Conservation (phyloP, 2,113 vertebrate genomes). For the Bubo blakistoni region DNA sequence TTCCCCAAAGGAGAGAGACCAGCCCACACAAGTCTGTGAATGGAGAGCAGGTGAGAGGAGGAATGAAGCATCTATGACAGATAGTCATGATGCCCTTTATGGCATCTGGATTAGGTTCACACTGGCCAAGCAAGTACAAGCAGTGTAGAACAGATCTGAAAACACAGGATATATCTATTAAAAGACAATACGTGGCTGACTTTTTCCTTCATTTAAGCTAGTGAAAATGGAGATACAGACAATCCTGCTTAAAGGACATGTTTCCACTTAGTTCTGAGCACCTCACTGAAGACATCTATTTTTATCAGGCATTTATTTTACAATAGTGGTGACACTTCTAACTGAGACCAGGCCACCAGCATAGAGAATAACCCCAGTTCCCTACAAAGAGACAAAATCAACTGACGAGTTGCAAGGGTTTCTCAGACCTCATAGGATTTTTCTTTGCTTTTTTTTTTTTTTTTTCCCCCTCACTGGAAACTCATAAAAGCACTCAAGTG, state of each 20-base stretch:
- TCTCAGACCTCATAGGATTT: neutral
- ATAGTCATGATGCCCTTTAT: neutral
- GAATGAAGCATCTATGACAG: neutral
- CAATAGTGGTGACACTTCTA: neutral
- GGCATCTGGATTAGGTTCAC: neutral
- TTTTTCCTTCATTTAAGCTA: neutral
- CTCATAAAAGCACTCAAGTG: neutral
- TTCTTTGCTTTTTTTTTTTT: neutral
- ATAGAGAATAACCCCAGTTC: neutral
- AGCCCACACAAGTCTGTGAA: neutral
- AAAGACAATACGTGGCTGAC: neutral
- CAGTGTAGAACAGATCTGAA: neutral
- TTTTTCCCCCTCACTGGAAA: neutral
- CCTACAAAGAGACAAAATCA: neutral
- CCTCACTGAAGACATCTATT: neutral
- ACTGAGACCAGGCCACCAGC: neutral
- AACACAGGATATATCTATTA: neutral
- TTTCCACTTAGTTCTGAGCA: neutral
- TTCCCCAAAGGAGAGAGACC: neutral
- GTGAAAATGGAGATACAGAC: neutral
- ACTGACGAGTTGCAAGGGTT: neutral
- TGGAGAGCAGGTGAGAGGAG: neutral
- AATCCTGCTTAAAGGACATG: neutral
- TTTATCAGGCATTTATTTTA: neutral
- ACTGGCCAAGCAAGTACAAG: fast-evolving